Evolutionary conservation across 2,797 vertebrate genomes (phyloP).

Genomic region (Enteromius fasciolatus): DNA sequence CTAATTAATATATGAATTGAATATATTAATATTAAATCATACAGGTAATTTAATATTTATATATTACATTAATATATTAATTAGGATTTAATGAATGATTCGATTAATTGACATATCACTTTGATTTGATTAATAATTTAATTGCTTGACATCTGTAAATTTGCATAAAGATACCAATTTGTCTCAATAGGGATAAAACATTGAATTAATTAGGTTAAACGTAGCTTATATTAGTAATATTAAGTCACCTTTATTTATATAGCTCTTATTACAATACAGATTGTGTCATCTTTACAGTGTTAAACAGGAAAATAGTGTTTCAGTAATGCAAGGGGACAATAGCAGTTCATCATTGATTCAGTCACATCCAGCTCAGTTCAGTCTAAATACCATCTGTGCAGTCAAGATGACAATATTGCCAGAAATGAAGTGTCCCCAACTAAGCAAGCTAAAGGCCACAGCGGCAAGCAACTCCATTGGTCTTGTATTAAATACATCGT

Average conservation of each 20-base stretch:
- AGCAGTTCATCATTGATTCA: background rate
- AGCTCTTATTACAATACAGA: too few relatives aligned
- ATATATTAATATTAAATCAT: background rate
- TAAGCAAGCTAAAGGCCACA: background rate
- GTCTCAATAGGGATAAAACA: background rate
- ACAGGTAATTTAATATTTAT: background rate
- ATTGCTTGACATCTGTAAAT: background rate
- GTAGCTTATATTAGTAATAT: background rate
- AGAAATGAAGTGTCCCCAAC: background rate
- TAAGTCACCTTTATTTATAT: too few relatives aligned
- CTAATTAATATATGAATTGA: background rate
- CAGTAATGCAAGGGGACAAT: too few relatives aligned
- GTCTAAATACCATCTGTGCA: background rate
- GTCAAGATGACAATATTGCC: background rate
- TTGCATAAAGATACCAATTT: background rate
- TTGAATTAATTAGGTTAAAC: background rate
- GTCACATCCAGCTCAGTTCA: background rate
- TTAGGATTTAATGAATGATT: background rate
- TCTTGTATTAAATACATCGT: background rate
- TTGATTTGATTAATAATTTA: background rate
- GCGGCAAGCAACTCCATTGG: background rate
- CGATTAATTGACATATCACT: background rate
- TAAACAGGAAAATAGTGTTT: background rate
- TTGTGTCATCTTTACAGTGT: background rate
- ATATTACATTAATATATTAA: background rate